A percentile compares a stretch with the other conserved stretches of the same genome.
phyloP scores from a whole-genome alignment of 2,113 vertebrate genomes.

The Anseranas semipalmata region DNA sequence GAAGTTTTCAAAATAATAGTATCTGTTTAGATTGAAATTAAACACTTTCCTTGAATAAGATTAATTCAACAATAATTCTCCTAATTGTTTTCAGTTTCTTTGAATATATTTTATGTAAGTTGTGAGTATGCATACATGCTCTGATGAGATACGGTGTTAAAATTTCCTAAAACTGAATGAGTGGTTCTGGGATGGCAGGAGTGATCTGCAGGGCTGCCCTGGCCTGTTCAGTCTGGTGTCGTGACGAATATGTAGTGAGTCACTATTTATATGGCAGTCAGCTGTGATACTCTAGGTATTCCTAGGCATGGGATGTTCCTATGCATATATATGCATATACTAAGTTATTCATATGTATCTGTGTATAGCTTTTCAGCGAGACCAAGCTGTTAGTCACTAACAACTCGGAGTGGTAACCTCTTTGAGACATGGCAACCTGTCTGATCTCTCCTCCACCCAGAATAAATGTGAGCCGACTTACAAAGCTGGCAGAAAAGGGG shows the following conservation, averaged over 20 bases:
- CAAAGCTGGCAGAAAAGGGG: background rate
- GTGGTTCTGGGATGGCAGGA: background rate
- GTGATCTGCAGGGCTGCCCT: background rate
- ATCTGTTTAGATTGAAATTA: background rate
- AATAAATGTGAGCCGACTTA: background rate
- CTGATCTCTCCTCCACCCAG: background rate
- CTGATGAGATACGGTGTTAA: background rate
- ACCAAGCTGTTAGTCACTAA: background rate
- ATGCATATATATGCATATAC: background rate
- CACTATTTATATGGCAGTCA: background rate
- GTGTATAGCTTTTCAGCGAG: background rate
- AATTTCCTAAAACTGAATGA: background rate
- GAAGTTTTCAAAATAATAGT: background rate
- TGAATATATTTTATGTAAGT: background rate
- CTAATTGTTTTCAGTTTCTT: background rate
- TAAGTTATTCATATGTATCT: background rate
- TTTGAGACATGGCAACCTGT: background rate
- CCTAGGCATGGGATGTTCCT: background rate
- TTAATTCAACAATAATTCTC: background rate
- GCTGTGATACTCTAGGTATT: background rate
- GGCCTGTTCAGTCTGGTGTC: background rate
- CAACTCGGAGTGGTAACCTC: background rate
- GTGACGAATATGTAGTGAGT: background rate
- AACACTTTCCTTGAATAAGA: background rate
- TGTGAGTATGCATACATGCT: background rate